Base-by-base conservation (phyloP, 1,140 invertebrate genomes). In the Conus ventricosus region DNA sequence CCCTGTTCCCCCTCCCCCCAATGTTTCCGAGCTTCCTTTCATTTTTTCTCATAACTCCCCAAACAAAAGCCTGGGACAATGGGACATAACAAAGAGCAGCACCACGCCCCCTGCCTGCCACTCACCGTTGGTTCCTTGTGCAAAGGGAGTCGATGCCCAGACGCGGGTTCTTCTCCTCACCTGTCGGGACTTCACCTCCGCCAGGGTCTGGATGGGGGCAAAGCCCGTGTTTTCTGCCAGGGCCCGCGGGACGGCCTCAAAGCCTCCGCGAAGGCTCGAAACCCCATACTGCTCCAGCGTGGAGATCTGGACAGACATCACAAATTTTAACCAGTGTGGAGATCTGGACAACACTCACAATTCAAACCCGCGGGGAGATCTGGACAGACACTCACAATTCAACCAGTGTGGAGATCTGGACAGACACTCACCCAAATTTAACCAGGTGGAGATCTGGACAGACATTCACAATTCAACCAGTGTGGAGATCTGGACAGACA, bases 201-300 rank as follows among this genome's bases (percentile, higher is more conserved):
- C 98, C 71, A 99, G 94, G 0, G 98, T 97, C 91, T 99, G 97
- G 89, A 99, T 99, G 39, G 0, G 99, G 97, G 55, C 98, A 97
- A 7, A 99, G 96, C 75, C 99, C 99, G 93, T 97, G 95, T 99
- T 99, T 95, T 99, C 99, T 20, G 99, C 98, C 57, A 99, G 96
- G 0, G 99, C 98, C 92, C 99, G 95, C 5, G 99, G 99, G 93
- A 99, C 97, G 80, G 97, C 97, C 95, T 99, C 25, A 99, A 96
- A 3, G 99, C 99, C 95, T 99, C 98, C 51, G 98, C 97, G 94
- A 99, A 99, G 3, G 97, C 97, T 89, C 99, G 96, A 96, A 96
- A 98, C 99, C 1, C 99, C 98, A 96, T 99, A 99, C 95, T 99
- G 99, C 95, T 99, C 99, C 82, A 99, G 95, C 0, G 98, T 97